These are phyloP conservation scores for Serinus canaria DNA, from an alignment of 2,113 vertebrate species.

Conservation along the genomic window DNA sequence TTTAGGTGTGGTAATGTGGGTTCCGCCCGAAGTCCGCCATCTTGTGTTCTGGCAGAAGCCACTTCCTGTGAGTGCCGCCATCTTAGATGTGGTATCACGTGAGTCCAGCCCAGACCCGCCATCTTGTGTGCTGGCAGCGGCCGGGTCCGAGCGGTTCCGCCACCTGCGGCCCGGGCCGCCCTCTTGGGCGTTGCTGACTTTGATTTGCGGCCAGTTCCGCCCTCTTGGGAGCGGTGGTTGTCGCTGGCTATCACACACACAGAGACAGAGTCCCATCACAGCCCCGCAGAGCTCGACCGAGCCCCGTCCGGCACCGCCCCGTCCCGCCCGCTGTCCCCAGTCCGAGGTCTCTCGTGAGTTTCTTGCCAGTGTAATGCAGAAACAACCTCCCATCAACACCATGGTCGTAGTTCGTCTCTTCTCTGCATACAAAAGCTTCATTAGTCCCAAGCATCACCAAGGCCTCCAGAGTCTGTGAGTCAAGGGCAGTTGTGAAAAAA, in stretches of 20 bases:
- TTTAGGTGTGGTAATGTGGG: neutral
- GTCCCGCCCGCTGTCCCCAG: too few species aligned
- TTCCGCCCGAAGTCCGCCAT: rapidly evolving
- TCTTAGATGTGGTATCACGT: neutral
- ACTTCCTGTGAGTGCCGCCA: rapidly evolving
- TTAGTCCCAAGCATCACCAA: neutral
- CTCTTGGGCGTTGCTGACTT: neutral
- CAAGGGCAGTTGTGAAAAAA: neutral
- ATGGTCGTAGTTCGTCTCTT: neutral
- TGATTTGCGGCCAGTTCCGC: neutral
- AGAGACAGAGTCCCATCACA: rapidly evolving
- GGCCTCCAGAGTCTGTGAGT: neutral
- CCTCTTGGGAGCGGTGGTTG: rapidly evolving
- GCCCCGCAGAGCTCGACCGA: rapidly evolving
- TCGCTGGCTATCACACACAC: neutral
- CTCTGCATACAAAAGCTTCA: neutral
- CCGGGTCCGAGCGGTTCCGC: rapidly evolving
- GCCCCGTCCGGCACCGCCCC: neutral
- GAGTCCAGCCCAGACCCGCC: rapidly evolving
- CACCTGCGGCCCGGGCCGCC: neutral
- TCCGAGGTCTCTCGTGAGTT: rapidly evolving
- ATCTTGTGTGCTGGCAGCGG: neutral
- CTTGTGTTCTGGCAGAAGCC: neutral
- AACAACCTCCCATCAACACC: neutral
- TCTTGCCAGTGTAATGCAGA: neutral